Evolutionary conservation across 2,888 invertebrate genomes (phyloP).

Genomic region (Aelia acuminata): DNA sequence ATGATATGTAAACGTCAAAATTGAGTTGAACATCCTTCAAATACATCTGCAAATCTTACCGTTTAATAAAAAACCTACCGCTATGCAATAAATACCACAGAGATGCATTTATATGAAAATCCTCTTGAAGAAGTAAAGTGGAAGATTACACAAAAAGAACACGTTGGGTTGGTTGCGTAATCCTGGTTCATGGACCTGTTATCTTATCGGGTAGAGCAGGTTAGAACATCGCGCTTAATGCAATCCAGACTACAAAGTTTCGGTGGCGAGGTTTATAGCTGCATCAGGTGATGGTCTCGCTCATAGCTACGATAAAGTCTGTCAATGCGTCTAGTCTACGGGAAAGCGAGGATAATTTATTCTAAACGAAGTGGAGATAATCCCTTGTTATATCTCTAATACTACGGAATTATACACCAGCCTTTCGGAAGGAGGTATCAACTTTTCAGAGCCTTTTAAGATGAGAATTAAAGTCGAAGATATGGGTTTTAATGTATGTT

Average conservation of each 20-base stretch:
- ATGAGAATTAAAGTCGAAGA: not conserved
- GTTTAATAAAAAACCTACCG: not conserved
- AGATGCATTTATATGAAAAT: constrained; percentile 1
- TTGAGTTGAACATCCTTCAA: not conserved
- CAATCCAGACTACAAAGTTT: not conserved
- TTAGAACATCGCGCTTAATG: constrained; percentile 2
- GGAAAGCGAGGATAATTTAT: not conserved
- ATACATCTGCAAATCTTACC: not conserved
- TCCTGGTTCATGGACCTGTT: not conserved
- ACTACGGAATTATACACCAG: not conserved
- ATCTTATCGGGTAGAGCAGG: not conserved
- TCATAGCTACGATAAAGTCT: not conserved
- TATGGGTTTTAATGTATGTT: too few species aligned
- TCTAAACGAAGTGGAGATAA: not conserved
- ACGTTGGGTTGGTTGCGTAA: not conserved
- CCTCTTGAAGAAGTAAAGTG: not conserved
- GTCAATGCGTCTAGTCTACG: not conserved
- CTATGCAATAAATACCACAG: not conserved
- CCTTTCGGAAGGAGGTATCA: not conserved
- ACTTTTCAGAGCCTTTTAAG: not conserved
- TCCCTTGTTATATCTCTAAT: not conserved
- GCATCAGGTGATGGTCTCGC: not conserved
- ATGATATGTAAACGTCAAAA: not conserved
- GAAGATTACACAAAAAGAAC: not conserved
- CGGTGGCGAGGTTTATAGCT: not conserved